Evolutionary conservation across 2,113 vertebrate genomes (phyloP), one percentile per base, ranked within the genome.

Genomic region (Eira barbara): DNA sequence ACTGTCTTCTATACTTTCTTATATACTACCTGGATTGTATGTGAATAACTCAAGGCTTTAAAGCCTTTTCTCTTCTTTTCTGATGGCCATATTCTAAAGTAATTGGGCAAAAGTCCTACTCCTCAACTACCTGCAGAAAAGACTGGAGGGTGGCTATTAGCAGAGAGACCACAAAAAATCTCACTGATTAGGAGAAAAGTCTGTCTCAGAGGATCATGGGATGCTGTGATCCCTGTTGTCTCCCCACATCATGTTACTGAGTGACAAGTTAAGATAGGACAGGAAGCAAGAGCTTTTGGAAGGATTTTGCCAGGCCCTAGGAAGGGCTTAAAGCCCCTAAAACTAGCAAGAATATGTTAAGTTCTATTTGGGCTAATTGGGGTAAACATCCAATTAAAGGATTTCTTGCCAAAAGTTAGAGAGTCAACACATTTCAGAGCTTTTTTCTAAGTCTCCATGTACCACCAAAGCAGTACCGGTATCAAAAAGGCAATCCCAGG

Each of bases 321-420:
- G 79, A 91, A 91, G 39, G 23, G 55, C 85, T 95, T 97, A 96
- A 82, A 23, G 21, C 73, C n/a, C 39, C 80, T 88, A 85, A 96
- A 88, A 96, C 90, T 31, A 82, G 29, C 71, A 96, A 84, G 52
- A 94, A 65, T 69, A 81, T 34, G 92, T 39, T 91, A 92, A 88
- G 76, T 91, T 91, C 94, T 89, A 31, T 59, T 73, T 91, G 59
- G 52, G 55, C 59, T 97, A 95, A 96, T 95, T 93, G 94, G 39
- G 82, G 67, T 95, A 96, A 97, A 96, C 95, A 97, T 39, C 39
- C 93, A 95, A 83, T 96, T 97, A 98, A 97, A 90, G 91, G 95
- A 81, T 97, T 91, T 97, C 88, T 94, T 42, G 45, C 89, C 67
- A 81, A 73, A 96, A 90, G 55, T 52, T 36, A 94, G 71, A 39